Evolutionary conservation across 2,797 vertebrate species (phyloP), one percentile per base, ranked within the genome.

Genomic region (Dallia pectoralis): DNA sequence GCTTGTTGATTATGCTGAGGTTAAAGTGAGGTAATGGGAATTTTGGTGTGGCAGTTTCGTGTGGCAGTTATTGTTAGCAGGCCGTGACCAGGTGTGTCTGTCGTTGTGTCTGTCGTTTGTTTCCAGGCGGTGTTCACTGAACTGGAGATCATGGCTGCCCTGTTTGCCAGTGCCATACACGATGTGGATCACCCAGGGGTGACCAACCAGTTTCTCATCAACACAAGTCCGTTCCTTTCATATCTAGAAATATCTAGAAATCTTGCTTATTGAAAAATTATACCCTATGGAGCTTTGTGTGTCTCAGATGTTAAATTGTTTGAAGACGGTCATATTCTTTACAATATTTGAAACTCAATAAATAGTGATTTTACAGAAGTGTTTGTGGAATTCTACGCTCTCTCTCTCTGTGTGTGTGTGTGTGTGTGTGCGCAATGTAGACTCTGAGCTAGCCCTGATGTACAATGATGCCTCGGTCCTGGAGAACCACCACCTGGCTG

Each of bases 201-300:
- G 67, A 95, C 96, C 80, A 98, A 98, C 88, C 96, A 98, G 89
- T 98, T 98, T 81, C 93, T 98, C 81, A 96, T 98, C 82, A 97
- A 97, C 89, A 98, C 96, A 80, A 97, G 96, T 98, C 27, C 16
- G 25, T 48, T 51, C 25, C 12, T 6, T 48, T 27, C 47, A 44
- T 29, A 25, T 25, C 14, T 29, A 27, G 19, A 40, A 15, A 44
- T 29, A 25, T 25, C 14, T 29, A 27, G 19, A 40, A 15, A 6
- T 47, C 66, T 18, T 6, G 6, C 19, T 9, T 8, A 63, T 30
- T 62, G 11, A 16, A 25, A 62, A 12, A 4, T 1, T 27, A 16
- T 62, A 25, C 29, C 14, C 14, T 27, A 27, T 62, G 59, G 59
- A 62, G 51, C 7, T 1, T 9, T n/a, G 9, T 56, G 51, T 56